Base-by-base conservation (phyloP, 2,888 invertebrate species). In the Halictus ligatus region DNA sequence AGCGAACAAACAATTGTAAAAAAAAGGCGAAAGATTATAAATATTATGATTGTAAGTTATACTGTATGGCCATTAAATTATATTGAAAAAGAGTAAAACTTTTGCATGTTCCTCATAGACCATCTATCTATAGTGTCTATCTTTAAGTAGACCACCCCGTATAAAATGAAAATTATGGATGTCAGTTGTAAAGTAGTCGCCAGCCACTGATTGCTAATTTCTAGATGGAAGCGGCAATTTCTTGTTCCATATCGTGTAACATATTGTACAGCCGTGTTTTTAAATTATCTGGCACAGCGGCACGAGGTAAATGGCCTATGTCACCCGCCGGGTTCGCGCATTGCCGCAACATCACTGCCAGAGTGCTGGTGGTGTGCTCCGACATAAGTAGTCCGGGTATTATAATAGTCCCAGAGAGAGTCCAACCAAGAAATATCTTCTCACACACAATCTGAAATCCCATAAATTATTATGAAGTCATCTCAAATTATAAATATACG, bases 371-470 rank as follows among this genome's bases (percentile, higher is more conserved):
- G 0, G 97, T 96, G 85, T 96, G 96, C 78, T 96, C 95, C 0
- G 97, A 96, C 95, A 97, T 96, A 43, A 97, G 93, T 81, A 97
- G 92, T 0, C 97, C 97, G 25, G 97, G 97, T 84, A 97, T 95
- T 90, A 97, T 96, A 69, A 97, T 95, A 60, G 96, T 96, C 60
- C 96, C 96, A 1, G 96, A 96, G 92, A 96, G 95, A 46, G 96
- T 95, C 97, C 97, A 97, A 0, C 97, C 97, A 58, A 97, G 95
- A 93, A 97, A 97, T 89, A 97, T 96, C 89, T 96, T 96, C 92
- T 97, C 97, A 91, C 97, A 97, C 46, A 97, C 96, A 60, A 97
- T 96, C 96, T 97, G 96, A 40, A 92, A 92, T 67, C 1, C 29
- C 6, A 46, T 35, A 29, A 64, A 25, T 60, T 13, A 25, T 60